Evolutionary conservation across 2,113 vertebrate genomes (phyloP).

Genomic region (Delphinus delphis): DNA sequence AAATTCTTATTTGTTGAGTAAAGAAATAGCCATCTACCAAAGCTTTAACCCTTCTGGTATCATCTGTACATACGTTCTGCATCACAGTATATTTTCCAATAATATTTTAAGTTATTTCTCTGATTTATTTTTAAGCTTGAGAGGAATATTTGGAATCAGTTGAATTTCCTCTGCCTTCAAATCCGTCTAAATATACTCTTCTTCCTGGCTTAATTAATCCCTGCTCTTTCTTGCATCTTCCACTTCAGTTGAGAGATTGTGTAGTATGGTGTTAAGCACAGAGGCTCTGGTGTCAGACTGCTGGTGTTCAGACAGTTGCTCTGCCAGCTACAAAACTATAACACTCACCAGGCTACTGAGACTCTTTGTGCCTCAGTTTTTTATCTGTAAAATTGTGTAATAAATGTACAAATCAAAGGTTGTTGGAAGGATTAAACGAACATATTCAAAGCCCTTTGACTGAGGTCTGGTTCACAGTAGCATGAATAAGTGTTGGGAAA

Average conservation of each 20-base stretch:
- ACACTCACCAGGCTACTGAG: background rate
- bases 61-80: background rate
- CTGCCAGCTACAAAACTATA: background rate
- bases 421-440: background rate
- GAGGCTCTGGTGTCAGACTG: background rate
- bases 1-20: background rate
- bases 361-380: background rate
- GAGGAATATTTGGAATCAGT: background rate
- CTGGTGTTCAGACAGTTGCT: background rate
- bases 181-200: background rate
- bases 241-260: background rate
- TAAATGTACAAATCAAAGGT: background rate
- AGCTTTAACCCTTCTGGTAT: background rate
- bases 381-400: background rate
- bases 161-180: background rate
- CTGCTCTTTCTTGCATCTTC: background rate
- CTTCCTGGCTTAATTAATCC: conserved; percentile 9
- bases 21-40: background rate
- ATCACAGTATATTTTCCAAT: background rate
- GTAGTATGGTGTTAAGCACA: background rate
- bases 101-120: background rate
- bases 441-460: background rate
- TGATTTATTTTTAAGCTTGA: background rate
- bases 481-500: background rate
- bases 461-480: background rate